Evolutionary conservation across 2,888 invertebrate genomes (phyloP).

Genomic region (Nemotelus nigrinus): DNA sequence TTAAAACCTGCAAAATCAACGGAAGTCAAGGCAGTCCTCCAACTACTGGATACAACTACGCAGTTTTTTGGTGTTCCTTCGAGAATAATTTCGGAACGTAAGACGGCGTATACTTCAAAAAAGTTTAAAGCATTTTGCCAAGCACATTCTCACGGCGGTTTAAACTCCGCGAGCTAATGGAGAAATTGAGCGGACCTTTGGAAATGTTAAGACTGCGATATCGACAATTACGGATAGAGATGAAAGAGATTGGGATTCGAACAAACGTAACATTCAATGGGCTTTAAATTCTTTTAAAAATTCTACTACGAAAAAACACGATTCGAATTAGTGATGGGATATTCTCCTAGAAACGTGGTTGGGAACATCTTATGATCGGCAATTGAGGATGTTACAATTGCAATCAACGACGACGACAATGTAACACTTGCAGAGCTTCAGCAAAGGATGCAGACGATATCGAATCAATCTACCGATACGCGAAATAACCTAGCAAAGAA

Average conservation of each 20-base stretch:
- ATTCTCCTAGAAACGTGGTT: neutral
- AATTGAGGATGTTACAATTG: no score
- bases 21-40: constrained; percentile 36
- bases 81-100: constrained; percentile 37
- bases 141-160: constrained; percentile 3
- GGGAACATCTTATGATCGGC: neutral
- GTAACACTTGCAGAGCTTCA: no score
- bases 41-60: constrained; percentile 35
- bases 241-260: neutral
- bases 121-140: neutral
- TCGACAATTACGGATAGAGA: constrained; percentile 38
- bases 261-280: constrained; percentile 4
- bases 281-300: neutral
- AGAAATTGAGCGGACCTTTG: constrained; percentile 51
- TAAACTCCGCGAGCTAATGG: constrained; percentile 46
- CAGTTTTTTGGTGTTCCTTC: no score
- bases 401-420: no score
- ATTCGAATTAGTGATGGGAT: neutral
- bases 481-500: no score
- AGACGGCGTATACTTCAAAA: no score
- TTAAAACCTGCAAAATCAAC: constrained; percentile 46
- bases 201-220: constrained; percentile 44
- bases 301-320: neutral
- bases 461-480: no score
- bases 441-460: no score